Conservation (phyloP, 2,888 invertebrate species). For the Ophioninae sp. region DNA sequence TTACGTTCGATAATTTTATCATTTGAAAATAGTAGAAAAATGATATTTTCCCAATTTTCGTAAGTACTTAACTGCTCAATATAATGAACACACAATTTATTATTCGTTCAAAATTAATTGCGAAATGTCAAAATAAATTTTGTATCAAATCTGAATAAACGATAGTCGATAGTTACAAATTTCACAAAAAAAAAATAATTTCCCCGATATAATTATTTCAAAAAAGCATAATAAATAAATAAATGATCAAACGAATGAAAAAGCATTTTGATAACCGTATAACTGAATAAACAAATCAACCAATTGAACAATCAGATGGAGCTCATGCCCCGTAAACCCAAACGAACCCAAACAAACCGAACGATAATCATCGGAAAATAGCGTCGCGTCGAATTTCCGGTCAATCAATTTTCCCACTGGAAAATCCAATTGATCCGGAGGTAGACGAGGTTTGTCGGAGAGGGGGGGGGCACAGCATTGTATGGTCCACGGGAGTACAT, state of each 20-base stretch:
- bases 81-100: no score
- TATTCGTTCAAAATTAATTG: no score
- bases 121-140: no score
- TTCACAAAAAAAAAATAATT: background rate
- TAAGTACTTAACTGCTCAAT: no score
- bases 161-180: no score
- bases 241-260: background rate
- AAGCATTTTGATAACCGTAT: background rate
- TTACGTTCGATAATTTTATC: no score
- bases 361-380: conserved; percentile 4
- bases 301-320: background rate
- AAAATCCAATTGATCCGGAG: conserved; percentile 44
- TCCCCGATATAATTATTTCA: background rate
- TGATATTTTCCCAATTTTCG: no score
- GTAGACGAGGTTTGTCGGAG: background rate
- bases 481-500: conserved; percentile 1
- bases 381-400: conserved; percentile 19
- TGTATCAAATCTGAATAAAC: no score
- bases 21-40: no score
- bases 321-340: background rate
- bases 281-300: background rate
- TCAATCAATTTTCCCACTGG: conserved; percentile 47
- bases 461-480: background rate
- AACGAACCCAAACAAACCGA: background rate
- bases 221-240: background rate